phyloP scores from a whole-genome alignment of 2,113 vertebrate species.

The Gobius niger region DNA sequence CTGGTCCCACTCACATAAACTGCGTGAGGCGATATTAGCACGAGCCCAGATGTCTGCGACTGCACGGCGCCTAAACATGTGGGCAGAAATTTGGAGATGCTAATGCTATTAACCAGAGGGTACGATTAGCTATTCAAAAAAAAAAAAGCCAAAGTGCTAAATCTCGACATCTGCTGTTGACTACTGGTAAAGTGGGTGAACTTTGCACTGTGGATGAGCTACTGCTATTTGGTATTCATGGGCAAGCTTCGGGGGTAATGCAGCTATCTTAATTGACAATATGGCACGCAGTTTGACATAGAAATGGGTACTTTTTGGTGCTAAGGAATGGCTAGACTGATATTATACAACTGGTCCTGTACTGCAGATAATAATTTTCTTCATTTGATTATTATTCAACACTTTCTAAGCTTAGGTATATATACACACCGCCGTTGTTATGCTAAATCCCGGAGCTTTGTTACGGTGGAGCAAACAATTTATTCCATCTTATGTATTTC shows the following conservation, averaged over 20 bases:
- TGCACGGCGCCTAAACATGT: conserved; percentile 5
- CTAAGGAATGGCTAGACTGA: no score
- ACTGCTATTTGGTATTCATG: conserved; percentile 17
- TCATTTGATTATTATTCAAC: no score
- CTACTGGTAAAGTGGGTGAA: conserved; percentile 37
- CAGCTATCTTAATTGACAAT: no score
- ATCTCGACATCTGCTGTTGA: conserved; percentile 47
- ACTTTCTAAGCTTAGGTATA: no score
- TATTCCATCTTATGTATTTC: background rate
- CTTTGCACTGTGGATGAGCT: conserved; percentile 19
- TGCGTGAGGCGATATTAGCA: background rate
- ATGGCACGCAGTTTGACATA: no score
- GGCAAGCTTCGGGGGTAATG: conserved; percentile 19
- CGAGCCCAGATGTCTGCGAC: conserved; percentile 8
- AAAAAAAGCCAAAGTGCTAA: conserved; percentile 17
- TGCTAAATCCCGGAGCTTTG: no score
- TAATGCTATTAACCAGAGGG: conserved; percentile 33
- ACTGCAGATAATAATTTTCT: no score
- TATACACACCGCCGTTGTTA: no score
- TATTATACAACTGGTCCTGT: no score
- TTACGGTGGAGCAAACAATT: no score
- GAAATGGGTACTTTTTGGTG: no score
- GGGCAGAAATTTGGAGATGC: conserved; percentile 21
- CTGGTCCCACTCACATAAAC: conserved; percentile 1
- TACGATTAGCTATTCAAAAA: conserved; percentile 28